A percentile compares a stretch with the other conserved stretches of the same genome.
phyloP scores from a whole-genome alignment of 2,888 invertebrate genomes.

The Sesamia inferens region DNA sequence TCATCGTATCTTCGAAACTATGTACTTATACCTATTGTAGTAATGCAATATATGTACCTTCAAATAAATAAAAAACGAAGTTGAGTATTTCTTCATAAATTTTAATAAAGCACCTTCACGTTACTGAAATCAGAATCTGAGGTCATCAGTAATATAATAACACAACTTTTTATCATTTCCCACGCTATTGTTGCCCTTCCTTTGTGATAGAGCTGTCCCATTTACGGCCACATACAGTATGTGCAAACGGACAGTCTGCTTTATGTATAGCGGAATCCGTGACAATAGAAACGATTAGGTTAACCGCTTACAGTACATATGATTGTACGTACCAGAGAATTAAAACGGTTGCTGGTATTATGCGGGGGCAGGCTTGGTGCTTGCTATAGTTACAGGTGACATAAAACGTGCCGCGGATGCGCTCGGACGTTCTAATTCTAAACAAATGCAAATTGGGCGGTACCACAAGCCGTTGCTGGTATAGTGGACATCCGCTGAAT shows the following conservation, averaged over 20 bases:
- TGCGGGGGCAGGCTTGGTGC: conserved; percentile 51
- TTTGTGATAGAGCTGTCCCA: conserved; percentile 37
- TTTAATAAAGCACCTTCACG: neutral
- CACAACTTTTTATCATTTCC: conserved; percentile 35
- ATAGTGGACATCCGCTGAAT: conserved; percentile 85
- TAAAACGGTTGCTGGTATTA: conserved; percentile 72
- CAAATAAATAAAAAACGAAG: neutral
- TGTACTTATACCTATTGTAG: neutral
- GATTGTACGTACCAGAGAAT: conserved; percentile 65
- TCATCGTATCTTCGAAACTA: neutral
- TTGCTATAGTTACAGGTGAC: conserved; percentile 72
- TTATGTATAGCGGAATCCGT: conserved; percentile 64
- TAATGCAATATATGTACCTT: neutral
- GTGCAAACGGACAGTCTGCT: conserved; percentile 41
- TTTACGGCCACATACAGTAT: conserved; percentile 38
- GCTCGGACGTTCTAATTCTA: conserved; percentile 81
- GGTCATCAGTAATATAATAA: conserved; percentile 32
- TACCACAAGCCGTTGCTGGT: conserved; percentile 64
- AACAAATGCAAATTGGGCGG: conserved; percentile 87
- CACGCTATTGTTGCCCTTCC: conserved; percentile 34
- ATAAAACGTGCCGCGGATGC: conserved; percentile 73
- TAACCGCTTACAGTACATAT: conserved; percentile 68
- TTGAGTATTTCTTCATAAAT: neutral
- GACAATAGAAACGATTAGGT: conserved; percentile 74
- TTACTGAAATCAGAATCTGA: conserved; percentile 18